A percentile compares a stretch with the other conserved stretches of the same genome.
phyloP scores from a whole-genome alignment of 2,797 vertebrate species.

The Pachyuromys duprasi region DNA sequence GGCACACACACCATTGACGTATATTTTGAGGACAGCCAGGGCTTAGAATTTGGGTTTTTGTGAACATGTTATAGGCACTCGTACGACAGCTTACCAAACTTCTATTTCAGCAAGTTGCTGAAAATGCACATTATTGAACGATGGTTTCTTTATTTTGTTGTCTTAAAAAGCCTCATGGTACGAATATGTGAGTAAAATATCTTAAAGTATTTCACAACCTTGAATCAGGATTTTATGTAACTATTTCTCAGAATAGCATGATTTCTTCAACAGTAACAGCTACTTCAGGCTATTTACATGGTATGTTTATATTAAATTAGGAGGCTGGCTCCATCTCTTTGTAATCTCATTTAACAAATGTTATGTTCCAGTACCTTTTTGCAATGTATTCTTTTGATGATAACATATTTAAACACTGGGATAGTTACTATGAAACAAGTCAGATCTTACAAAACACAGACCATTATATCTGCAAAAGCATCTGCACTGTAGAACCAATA shows the following conservation, averaged over 20 bases:
- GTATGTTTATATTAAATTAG: conserved; percentile 18
- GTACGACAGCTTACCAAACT: not conserved
- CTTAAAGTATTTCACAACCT: not conserved
- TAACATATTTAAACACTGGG: not conserved
- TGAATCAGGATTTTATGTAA: not conserved
- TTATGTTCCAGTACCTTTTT: not conserved
- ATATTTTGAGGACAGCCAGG: not conserved
- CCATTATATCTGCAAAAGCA: not conserved
- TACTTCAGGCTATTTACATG: conserved; percentile 19
- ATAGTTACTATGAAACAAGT: not conserved
- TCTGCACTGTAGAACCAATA: not conserved
- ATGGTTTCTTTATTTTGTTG: not conserved
- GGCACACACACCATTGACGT: not conserved
- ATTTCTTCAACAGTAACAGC: conserved; percentile 22
- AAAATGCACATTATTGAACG: not conserved
- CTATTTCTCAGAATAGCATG: conserved; percentile 31
- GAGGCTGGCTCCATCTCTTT: conserved; percentile 1
- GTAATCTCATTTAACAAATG: conserved; percentile 8
- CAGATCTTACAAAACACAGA: conserved; percentile 21
- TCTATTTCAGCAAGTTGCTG: not conserved
- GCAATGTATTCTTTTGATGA: not conserved
- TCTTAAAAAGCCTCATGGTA: not conserved
- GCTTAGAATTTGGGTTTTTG: not conserved
- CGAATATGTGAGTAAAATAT: not conserved
- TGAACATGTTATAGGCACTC: not conserved